Evolutionary conservation across 2,113 vertebrate genomes (phyloP).

Genomic region (Ceyx cyanopectus): DNA sequence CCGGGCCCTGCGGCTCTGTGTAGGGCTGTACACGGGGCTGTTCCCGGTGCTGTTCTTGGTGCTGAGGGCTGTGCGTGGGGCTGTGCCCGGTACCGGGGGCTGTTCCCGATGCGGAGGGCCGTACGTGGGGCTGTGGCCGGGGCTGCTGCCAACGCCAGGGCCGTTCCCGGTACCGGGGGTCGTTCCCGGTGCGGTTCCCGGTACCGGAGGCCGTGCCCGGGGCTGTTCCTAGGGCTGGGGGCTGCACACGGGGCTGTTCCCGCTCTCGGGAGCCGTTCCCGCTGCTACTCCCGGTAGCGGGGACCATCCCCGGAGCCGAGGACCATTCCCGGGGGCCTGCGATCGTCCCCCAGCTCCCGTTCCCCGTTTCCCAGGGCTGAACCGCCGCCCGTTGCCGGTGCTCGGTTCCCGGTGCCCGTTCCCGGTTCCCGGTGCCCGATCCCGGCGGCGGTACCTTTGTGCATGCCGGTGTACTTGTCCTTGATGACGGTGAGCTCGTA

Average conservation of each 20-base stretch:
- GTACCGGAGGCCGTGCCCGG: neutral
- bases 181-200: neutral
- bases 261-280: neutral
- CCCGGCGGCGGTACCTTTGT: slow-evolving; percentile 84
- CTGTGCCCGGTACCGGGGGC: neutral
- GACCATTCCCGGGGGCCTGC: neutral
- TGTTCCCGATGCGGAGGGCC: accelerated
- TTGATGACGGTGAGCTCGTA: slow-evolving; percentile 97
- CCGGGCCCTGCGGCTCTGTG: neutral
- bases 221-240: neutral
- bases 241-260: neutral
- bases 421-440: no score
- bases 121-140: neutral
- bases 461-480: slow-evolving; percentile 97
- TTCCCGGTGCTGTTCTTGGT: neutral
- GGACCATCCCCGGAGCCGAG: neutral
- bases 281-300: neutral
- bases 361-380: no score
- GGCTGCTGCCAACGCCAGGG: neutral
- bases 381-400: no score
- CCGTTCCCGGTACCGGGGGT: neutral
- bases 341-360: neutral
- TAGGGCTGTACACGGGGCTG: neutral
- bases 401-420: no score
- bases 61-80: neutral